Base-by-base conservation (phyloP, 1,140 invertebrate species). In the Micrasema longulum region DNA sequence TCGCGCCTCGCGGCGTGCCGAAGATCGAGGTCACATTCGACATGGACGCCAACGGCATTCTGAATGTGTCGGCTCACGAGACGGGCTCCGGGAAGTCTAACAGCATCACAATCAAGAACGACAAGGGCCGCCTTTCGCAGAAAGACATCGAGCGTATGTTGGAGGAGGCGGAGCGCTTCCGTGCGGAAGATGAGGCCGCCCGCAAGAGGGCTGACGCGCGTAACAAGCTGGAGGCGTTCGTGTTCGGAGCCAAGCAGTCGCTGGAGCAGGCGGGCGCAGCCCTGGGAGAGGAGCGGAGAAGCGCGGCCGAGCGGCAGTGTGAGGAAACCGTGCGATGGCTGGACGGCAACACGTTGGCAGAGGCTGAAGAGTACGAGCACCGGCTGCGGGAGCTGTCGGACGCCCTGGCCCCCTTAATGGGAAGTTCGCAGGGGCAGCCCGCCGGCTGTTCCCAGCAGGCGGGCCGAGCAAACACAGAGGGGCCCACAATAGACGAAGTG, bases 131-230 rank as follows among this genome's bases (percentile, higher is more conserved):
- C 18, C 85, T 98, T 1, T 92, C 90, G 18, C 95, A 97, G 79
- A 92, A 93, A 20, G 95, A 98, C 77, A 98, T 98, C 76, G 95
- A 97, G 77, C 87, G 91, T 31, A 98, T 98, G 96, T 86, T 98
- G 10, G 81, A 87, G 12, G 92, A 93, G 35, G 91, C 92, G 7
- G 90, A 92, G 73, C 89, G 88, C 71, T 92, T 90, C 77, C 89
- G 88, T 72, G 82, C 85, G 18, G 90, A 92, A 78, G 91, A 92
- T 76, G 89, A 92, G n/a, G n/a, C n/a, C n/a, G n/a, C 36, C 86
- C 86, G 43, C 88, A 63, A 86, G 85, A 57, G 86, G 88, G 53
- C 89, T 97, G 11, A 79, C 87, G 62, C 83, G 90, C 1, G 93
- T 74, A 97, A 97, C 79, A 85, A 88, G 67, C 84, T 97, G n/a